Conservation (phyloP, 2,888 invertebrate species). For the Caenorhabditis sp. region DNA sequence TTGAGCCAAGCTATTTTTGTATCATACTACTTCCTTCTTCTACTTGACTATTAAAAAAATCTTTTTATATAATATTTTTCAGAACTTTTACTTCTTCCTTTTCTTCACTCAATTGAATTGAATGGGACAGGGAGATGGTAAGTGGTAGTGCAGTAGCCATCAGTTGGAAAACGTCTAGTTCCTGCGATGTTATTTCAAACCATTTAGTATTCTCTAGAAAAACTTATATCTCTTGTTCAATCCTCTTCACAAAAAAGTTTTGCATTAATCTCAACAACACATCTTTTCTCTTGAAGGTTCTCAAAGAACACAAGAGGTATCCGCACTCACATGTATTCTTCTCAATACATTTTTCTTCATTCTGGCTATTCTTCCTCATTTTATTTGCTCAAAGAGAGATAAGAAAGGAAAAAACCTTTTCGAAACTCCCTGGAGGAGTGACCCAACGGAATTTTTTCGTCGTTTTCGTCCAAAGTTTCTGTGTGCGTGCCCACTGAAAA, state of each 20-base stretch:
- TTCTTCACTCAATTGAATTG: slow-evolving; percentile 17
- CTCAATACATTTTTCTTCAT: too few species aligned
- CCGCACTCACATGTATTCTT: too few species aligned
- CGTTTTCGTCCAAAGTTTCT: slow-evolving; percentile 12
- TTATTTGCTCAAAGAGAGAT: slow-evolving; percentile 11
- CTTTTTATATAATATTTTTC: background rate
- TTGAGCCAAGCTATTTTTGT: slow-evolving; percentile 21
- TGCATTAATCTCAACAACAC: too few species aligned
- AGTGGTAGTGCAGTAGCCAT: too few species aligned
- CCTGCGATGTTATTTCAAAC: too few species aligned
- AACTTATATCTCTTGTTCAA: too few species aligned
- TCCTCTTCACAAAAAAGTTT: too few species aligned
- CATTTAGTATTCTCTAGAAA: too few species aligned
- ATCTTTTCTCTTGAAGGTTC: too few species aligned
- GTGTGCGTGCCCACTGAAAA: background rate
- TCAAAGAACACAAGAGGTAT: too few species aligned
- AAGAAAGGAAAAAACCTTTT: slow-evolving; percentile 9
- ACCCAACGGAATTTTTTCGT: background rate
- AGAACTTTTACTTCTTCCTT: background rate
- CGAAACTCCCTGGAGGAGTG: slow-evolving; percentile 24
- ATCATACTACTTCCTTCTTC: background rate
- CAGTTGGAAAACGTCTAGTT: too few species aligned
- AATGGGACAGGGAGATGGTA: slow-evolving; percentile 41
- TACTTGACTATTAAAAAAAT: background rate
- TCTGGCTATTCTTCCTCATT: too few species aligned